A percentile compares a stretch with the other conserved stretches of the same genome.
phyloP scores from a whole-genome alignment of 2,797 vertebrate genomes.

The Macropodus opercularis region DNA sequence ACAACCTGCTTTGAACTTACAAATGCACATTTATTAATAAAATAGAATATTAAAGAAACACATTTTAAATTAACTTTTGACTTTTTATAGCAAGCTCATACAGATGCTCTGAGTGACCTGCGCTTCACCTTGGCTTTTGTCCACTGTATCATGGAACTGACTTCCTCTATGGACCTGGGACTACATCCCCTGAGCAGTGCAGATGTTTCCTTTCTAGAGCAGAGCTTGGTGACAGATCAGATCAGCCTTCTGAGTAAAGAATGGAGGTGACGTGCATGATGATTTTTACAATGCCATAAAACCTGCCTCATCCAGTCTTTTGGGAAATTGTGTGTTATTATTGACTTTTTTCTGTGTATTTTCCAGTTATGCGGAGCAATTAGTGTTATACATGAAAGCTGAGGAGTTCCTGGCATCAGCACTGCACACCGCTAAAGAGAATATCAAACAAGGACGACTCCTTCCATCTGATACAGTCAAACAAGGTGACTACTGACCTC shows the following conservation, averaged over 20 bases:
- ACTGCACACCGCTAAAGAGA: slow-evolving; percentile 89
- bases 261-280: slow-evolving; percentile 87
- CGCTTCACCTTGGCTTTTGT: slow-evolving; percentile 91
- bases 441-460: slow-evolving; percentile 88
- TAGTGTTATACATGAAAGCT: slow-evolving; percentile 94
- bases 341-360: slow-evolving; percentile 22
- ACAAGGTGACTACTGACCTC: slow-evolving; percentile 81
- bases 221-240: slow-evolving; percentile 94
- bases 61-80: no score
- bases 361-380: slow-evolving; percentile 91
- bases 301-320: neutral
- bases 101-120: slow-evolving; percentile 87
- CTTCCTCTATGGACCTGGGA: slow-evolving; percentile 83
- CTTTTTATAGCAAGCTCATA: slow-evolving; percentile 88
- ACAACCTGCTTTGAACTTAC: neutral
- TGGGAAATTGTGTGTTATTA: neutral
- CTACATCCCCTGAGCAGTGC: slow-evolving; percentile 72
- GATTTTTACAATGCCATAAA: neutral
- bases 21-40: neutral
- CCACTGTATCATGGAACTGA: slow-evolving; percentile 92
- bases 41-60: neutral
- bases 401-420: slow-evolving; percentile 90
- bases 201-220: slow-evolving; percentile 87
- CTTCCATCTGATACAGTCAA: slow-evolving; percentile 92
- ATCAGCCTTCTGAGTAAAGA: slow-evolving; percentile 95